Conservation (phyloP, 1,140 invertebrate genomes). For the Panagrolaimus sp. region DNA sequence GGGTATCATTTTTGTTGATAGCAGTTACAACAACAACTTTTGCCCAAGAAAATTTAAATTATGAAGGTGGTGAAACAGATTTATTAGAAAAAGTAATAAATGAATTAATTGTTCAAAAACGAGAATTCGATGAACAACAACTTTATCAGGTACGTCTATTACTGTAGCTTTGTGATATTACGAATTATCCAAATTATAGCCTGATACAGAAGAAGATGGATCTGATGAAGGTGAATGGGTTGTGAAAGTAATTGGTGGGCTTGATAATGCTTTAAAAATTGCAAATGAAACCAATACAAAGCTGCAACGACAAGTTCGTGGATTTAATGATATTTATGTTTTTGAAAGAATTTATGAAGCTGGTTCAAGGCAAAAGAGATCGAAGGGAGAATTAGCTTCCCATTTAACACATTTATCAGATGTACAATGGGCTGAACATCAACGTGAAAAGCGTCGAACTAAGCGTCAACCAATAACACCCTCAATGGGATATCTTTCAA, state of each 20-base stretch:
- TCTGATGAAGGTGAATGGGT: constrained; percentile 62
- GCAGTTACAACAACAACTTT: too few relatives aligned
- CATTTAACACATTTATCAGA: constrained; percentile 54
- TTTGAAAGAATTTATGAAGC: constrained; percentile 57
- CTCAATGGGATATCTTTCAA: constrained; percentile 28
- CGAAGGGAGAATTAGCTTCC: constrained; percentile 29
- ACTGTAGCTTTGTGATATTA: too few relatives aligned
- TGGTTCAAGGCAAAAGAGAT: constrained; percentile 51
- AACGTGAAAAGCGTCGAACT: constrained; percentile 73
- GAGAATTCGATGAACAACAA: too few relatives aligned
- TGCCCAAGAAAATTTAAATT: too few relatives aligned
- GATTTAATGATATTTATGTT: constrained; percentile 49
- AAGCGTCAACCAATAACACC: constrained; percentile 71
- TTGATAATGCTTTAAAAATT: constrained; percentile 60
- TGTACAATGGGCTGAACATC: constrained; percentile 86
- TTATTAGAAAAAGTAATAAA: too few relatives aligned
- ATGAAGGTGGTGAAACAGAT: too few relatives aligned
- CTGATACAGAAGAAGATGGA: background rate
- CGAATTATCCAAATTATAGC: too few relatives aligned
- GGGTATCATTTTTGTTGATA: too few relatives aligned
- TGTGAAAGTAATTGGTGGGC: constrained; percentile 62
- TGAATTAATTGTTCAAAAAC: too few relatives aligned
- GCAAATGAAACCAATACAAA: constrained; percentile 62
- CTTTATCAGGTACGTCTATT: too few relatives aligned
- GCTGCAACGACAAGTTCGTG: constrained; percentile 59